phyloP scores from a whole-genome alignment of 2,888 invertebrate species.

The Drosophila basisetae region DNA sequence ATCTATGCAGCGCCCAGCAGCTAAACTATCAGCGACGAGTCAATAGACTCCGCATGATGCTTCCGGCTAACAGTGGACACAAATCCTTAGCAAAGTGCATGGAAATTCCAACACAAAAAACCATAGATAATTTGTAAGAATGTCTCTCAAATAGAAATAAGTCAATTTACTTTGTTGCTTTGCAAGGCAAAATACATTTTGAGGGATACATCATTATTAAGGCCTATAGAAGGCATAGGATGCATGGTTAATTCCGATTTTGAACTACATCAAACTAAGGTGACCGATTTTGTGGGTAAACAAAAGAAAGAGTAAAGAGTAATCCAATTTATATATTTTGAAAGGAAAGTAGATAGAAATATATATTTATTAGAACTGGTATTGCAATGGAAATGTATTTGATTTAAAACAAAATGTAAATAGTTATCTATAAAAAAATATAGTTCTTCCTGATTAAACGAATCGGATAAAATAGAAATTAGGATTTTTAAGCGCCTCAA shows the following conservation, averaged over 20 bases:
- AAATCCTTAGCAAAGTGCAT: conserved; percentile 36
- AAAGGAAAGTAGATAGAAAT: fast-evolving
- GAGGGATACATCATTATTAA: neutral
- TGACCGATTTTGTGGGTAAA: neutral
- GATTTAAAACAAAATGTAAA: neutral
- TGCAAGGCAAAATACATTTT: conserved; percentile 11
- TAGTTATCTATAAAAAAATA: neutral
- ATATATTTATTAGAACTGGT: neutral
- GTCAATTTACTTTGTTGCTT: conserved; percentile 27
- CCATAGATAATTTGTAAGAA: conserved; percentile 30
- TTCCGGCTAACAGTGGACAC: conserved; percentile 62
- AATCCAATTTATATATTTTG: neutral
- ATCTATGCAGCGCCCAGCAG: conserved; percentile 67
- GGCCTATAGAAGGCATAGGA: neutral
- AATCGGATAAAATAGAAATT: neutral
- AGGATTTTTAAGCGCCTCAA: too few species aligned
- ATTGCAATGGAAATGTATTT: neutral
- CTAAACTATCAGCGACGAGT: conserved; percentile 76
- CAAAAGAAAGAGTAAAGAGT: neutral
- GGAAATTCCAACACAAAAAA: conserved; percentile 27
- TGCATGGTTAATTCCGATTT: neutral
- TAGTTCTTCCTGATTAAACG: neutral
- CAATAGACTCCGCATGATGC: conserved; percentile 65
- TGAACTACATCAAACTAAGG: neutral
- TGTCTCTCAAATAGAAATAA: conserved; percentile 15